phyloP scores from a whole-genome alignment of 2,113 vertebrate genomes.

The Engraulis encrasicolus region DNA sequence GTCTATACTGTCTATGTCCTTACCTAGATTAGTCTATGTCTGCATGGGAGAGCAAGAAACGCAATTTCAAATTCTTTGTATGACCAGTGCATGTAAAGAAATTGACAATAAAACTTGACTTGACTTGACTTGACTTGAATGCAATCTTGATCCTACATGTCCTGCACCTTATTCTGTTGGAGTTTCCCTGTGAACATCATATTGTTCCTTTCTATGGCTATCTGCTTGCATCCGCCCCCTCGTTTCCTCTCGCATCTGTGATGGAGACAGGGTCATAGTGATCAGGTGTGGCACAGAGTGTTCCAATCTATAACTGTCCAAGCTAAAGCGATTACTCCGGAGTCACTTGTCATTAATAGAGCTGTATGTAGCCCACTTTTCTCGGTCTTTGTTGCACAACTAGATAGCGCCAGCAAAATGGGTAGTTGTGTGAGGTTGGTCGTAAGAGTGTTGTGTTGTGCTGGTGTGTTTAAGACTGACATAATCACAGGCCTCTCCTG shows the following conservation, averaged over 20 bases:
- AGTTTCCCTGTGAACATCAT: too few species aligned
- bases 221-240: neutral
- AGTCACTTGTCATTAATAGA: neutral
- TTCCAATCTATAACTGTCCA: neutral
- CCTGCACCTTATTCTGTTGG: neutral
- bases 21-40: too few species aligned
- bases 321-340: neutral
- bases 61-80: too few species aligned
- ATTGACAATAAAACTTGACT: too few species aligned
- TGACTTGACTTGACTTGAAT: too few species aligned
- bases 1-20: too few species aligned
- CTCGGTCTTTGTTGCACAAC: neutral
- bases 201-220: too few species aligned
- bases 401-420: neutral
- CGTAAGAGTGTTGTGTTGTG: neutral
- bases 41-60: too few species aligned
- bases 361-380: neutral
- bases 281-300: neutral
- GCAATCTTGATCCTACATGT: too few species aligned
- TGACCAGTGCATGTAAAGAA: too few species aligned
- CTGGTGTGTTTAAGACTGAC: neutral
- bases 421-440: neutral
- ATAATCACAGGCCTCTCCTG: slow-evolving; percentile 18
- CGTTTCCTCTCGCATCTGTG: neutral
- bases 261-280: neutral